Conservation (phyloP, 2,113 vertebrate genomes). For the Phaethornis superciliosus region DNA sequence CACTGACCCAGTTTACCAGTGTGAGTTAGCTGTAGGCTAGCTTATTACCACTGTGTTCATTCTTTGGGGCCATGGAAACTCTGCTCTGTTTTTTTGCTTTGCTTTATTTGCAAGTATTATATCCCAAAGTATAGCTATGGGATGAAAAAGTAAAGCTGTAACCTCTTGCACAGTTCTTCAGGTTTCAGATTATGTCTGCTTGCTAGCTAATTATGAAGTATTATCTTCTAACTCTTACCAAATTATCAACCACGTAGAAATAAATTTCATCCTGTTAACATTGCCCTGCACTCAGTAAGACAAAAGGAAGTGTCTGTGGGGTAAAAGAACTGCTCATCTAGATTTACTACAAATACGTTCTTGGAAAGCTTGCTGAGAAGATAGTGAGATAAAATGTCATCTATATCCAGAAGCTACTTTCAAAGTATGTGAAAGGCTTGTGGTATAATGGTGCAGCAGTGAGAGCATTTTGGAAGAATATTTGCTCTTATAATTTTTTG, state of each 20-base stretch:
- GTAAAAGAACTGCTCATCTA: not conserved
- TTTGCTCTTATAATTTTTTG: not conserved
- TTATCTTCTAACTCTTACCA: not conserved
- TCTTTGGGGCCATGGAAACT: conserved; percentile 8
- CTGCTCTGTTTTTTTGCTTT: not conserved
- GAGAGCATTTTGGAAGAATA: not conserved
- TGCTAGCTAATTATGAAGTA: not conserved
- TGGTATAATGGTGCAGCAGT: not conserved
- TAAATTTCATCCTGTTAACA: not conserved
- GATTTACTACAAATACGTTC: not conserved
- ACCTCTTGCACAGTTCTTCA: not conserved
- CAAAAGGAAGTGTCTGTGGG: not conserved
- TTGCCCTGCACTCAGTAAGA: not conserved
- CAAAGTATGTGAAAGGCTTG: not conserved
- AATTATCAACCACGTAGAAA: no score
- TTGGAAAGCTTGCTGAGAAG: not conserved
- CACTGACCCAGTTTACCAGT: conserved; percentile 23
- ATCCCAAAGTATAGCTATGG: not conserved
- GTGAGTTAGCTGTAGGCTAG: conserved; percentile 30
- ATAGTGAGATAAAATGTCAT: not conserved
- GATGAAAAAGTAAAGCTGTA: not conserved
- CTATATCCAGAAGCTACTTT: not conserved
- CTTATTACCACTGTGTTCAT: conserved; percentile 33
- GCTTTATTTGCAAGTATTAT: not conserved
- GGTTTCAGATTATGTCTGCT: not conserved